Percentiles rank a stretch among this genome's conserved stretches.
phyloP scores from a whole-genome alignment of 35 echinoderm and acorn worm genomes.

The Lytechinus variegatus region DNA sequence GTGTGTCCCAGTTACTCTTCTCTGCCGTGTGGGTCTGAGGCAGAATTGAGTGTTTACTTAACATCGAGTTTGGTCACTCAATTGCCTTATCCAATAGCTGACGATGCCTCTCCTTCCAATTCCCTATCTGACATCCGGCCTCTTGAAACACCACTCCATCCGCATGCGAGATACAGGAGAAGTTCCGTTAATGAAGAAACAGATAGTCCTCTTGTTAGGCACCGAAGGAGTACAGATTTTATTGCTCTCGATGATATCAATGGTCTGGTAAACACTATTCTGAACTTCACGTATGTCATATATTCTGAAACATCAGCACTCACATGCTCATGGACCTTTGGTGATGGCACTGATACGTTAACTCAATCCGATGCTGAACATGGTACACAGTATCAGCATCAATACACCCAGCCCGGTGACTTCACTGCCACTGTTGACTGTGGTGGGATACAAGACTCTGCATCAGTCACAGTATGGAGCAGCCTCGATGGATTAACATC shows the following conservation, averaged over 20 bases:
- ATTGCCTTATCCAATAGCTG: neutral
- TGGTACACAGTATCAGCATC: neutral
- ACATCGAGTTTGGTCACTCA: neutral
- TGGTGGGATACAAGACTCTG: neutral
- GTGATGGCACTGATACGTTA: neutral
- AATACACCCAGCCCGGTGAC: neutral
- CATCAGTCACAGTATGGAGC: neutral
- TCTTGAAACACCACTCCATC: neutral
- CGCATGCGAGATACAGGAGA: neutral
- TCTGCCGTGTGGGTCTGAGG: constrained; percentile 4
- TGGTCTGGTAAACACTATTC: neutral
- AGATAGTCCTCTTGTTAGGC: neutral
- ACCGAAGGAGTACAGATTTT: neutral
- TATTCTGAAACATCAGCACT: neutral
- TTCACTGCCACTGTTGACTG: neutral
- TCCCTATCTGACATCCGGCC: neutral
- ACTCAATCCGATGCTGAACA: neutral
- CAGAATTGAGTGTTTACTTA: neutral
- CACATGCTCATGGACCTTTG: neutral
- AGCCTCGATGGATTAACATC: neutral
- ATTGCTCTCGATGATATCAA: neutral
- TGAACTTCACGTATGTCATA: neutral
- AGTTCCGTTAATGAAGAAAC: neutral
- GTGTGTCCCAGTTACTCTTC: neutral
- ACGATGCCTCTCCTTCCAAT: neutral